Base-by-base conservation (phyloP, 30 jellyfish, hydroid and myxozoan species). In the Pelagia noctiluca region DNA sequence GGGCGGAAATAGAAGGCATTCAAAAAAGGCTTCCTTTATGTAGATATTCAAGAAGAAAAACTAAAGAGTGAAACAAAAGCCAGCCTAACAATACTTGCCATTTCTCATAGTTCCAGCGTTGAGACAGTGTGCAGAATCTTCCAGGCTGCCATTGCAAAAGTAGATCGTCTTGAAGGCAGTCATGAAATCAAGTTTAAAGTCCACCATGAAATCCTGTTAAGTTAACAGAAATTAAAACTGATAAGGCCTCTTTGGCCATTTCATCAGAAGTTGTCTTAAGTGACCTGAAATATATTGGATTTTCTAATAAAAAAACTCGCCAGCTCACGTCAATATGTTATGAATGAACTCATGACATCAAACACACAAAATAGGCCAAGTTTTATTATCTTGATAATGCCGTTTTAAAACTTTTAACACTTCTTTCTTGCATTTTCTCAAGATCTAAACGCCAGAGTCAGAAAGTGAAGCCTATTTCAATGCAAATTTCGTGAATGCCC, bases 201-300 rank as follows among this genome's bases (percentile, higher is more conserved):
- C 31, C 63, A 64, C 1, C 90, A 66, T 80, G 68, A 80, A 69
- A 3, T 66, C 68, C 90, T 80, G 84, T 2, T 7, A 35, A 32
- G 24, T 0, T 30, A 54, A n/a, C 47, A 22, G 21, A 35, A 16
- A 19, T 8, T 21, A 38, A 18, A 26, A n/a, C 47, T 57, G 78
- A 78, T 37, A 31, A 22, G 62, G 25, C 13, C 38, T 7, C 31
- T 34, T 26, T 24, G 30, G 19, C 36, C 60, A 26, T 49, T 35
- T 11, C 33, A 57, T 60, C 22, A 23, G 22, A 37, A 66, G 23
- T 12, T 57, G 16, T 32, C 47, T 37, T 37, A 21, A 16, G 29
- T n/a, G 42, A 0, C 88, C 88, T n/a, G 19, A 25, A 57, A 4
- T 5, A 57, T 57, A 57, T 26, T 25, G 10, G 32, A 57, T 42